Conservation (phyloP, 2,888 invertebrate genomes). For the Dexiosoma caninum region DNA sequence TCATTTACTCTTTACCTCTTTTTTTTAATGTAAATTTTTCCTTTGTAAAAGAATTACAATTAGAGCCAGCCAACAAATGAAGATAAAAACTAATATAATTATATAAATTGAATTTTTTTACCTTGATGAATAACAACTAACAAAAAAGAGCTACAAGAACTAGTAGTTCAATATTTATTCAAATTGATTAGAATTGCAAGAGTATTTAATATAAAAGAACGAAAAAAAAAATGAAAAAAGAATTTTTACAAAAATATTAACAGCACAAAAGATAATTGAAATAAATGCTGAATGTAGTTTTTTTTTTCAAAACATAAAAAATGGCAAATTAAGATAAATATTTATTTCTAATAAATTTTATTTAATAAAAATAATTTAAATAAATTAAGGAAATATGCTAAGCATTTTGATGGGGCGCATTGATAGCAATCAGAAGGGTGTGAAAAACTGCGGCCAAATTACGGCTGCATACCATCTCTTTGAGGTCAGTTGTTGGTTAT, state of each 20-base stretch:
- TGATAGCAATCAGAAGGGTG: too few relatives aligned
- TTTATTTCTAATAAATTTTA: not conserved
- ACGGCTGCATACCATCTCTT: too few relatives aligned
- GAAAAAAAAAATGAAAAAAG: too few relatives aligned
- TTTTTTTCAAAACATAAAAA: not conserved
- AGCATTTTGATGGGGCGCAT: not conserved
- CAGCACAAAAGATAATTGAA: not conserved
- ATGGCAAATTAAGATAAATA: constrained; percentile 9
- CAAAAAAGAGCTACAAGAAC: not conserved
- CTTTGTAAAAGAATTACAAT: not conserved
- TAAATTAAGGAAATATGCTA: not conserved
- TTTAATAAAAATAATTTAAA: not conserved
- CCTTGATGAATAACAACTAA: not conserved
- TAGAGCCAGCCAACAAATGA: not conserved
- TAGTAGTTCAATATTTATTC: constrained; percentile 37
- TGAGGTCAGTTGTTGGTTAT: too few relatives aligned
- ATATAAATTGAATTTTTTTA: constrained; percentile 8
- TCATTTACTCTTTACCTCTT: too few relatives aligned
- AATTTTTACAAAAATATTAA: too few relatives aligned
- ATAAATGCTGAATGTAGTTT: not conserved
- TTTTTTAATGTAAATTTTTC: too few relatives aligned
- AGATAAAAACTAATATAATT: constrained; percentile 13
- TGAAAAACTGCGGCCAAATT: too few relatives aligned
- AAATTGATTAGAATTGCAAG: constrained; percentile 26
- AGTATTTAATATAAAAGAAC: not conserved